phyloP scores from a whole-genome alignment of 1,140 invertebrate species.

The Ganaspis sp. region DNA sequence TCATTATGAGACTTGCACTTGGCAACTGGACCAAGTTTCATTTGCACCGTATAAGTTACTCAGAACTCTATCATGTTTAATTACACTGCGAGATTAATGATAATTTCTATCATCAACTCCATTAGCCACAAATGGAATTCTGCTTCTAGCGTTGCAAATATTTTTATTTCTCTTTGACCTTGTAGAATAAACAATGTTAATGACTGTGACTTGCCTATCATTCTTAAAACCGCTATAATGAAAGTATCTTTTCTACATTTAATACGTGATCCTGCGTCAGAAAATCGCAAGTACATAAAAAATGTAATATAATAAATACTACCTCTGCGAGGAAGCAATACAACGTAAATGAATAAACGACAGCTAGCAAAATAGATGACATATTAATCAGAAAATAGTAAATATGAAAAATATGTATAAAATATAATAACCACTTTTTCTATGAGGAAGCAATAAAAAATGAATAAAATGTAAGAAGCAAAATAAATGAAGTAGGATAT shows the following conservation, averaged over 20 bases:
- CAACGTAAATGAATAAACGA: too few species aligned
- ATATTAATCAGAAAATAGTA: too few species aligned
- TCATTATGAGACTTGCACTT: not conserved
- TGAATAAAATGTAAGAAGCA: too few species aligned
- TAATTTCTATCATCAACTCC: constrained; percentile 13
- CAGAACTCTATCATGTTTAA: constrained; percentile 19
- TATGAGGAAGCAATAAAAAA: too few species aligned
- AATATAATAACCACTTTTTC: too few species aligned
- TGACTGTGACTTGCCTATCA: not conserved
- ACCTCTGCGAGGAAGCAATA: too few species aligned
- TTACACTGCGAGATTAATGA: constrained; percentile 5
- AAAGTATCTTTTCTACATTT: not conserved
- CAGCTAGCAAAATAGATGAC: too few species aligned
- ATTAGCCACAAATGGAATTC: constrained; percentile 2
- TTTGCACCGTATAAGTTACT: constrained; percentile 3
- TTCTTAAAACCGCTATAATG: not conserved
- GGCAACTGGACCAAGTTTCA: constrained; percentile 28
- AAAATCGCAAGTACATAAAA: too few species aligned
- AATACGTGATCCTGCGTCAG: too few species aligned
- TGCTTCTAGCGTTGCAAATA: not conserved
- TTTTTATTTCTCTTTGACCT: constrained; percentile 3
- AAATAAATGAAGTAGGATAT: too few species aligned
- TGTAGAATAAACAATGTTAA: constrained; percentile 7
- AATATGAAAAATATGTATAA: too few species aligned
- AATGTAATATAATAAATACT: too few species aligned